Conservation (phyloP, 1,140 invertebrate species). For the Drosophila sechellia region DNA sequence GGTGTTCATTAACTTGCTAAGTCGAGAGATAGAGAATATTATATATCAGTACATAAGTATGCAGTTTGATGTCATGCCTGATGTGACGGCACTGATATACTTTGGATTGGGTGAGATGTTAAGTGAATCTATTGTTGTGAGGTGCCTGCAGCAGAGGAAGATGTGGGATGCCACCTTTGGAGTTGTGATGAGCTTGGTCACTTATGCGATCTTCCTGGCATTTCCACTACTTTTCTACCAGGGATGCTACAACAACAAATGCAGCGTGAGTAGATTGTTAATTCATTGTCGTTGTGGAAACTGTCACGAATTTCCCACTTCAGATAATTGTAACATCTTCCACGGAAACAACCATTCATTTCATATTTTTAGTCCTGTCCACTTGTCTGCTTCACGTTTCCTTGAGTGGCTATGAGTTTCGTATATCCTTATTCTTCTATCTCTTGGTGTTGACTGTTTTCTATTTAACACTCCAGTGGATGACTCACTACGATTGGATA, state of each 20-base stretch:
- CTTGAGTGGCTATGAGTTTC: conserved; percentile 54
- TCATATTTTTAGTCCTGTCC: conserved; percentile 15
- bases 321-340: conserved; percentile 36
- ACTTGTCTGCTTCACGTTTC: conserved; percentile 34
- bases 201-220: conserved; percentile 20
- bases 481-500: conserved; percentile 1
- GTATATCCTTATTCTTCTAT: conserved; percentile 44
- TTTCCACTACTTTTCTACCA: conserved; percentile 32
- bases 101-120: conserved; percentile 24
- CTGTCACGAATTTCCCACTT: not conserved
- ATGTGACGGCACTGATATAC: conserved; percentile 17
- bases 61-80: conserved; percentile 1
- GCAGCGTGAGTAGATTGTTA: conserved; percentile 1
- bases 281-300: no score
- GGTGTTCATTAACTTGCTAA: conserved; percentile 4
- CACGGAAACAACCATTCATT: conserved; percentile 12
- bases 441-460: not conserved
- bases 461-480: conserved; percentile 15
- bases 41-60: conserved; percentile 47
- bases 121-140: conserved; percentile 9
- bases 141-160: not conserved
- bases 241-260: conserved; percentile 16
- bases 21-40: conserved; percentile 38
- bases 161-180: conserved; percentile 39
- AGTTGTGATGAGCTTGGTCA: conserved; percentile 19